These are phyloP conservation scores for Onthophagus taurus DNA, from an alignment of 1,140 invertebrate genomes.

Conservation along the genomic window DNA sequence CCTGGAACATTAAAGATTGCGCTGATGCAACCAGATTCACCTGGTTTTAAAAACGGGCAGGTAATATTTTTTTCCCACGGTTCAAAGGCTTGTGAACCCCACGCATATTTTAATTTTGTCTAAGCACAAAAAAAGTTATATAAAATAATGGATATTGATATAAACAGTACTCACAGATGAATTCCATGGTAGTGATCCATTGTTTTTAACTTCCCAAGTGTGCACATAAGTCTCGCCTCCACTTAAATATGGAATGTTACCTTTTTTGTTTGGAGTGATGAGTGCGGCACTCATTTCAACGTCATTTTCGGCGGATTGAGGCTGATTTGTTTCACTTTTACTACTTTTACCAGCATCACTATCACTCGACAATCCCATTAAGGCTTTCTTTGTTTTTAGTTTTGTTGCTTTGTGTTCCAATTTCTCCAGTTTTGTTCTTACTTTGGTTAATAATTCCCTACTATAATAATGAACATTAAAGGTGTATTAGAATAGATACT, in stretches of 20 bases:
- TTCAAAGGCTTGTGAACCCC: slow-evolving; percentile 30
- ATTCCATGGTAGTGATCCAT: slow-evolving; percentile 30
- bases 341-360: slow-evolving; percentile 21
- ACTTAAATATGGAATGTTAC: slow-evolving; percentile 23
- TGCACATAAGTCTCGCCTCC: slow-evolving; percentile 34
- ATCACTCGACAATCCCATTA: slow-evolving; percentile 10
- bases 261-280: slow-evolving; percentile 18
- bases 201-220: slow-evolving; percentile 35
- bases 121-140: slow-evolving; percentile 19
- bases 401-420: slow-evolving; percentile 35
- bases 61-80: slow-evolving; percentile 23
- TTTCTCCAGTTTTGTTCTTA: slow-evolving; percentile 34
- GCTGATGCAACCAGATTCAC: slow-evolving; percentile 30
- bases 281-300: slow-evolving; percentile 30
- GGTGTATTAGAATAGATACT: too few species aligned
- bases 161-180: neutral
- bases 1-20: slow-evolving; percentile 32
- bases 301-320: neutral
- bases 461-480: slow-evolving; percentile 9
- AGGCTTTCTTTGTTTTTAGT: slow-evolving; percentile 31
- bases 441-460: slow-evolving; percentile 21
- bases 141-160: neutral
- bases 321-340: slow-evolving; percentile 5
- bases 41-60: slow-evolving; percentile 33
- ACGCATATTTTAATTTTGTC: slow-evolving; percentile 33